These are phyloP conservation scores for Antechinus flavipes DNA, from an alignment of 2,113 vertebrate species.

Conservation along the genomic window DNA sequence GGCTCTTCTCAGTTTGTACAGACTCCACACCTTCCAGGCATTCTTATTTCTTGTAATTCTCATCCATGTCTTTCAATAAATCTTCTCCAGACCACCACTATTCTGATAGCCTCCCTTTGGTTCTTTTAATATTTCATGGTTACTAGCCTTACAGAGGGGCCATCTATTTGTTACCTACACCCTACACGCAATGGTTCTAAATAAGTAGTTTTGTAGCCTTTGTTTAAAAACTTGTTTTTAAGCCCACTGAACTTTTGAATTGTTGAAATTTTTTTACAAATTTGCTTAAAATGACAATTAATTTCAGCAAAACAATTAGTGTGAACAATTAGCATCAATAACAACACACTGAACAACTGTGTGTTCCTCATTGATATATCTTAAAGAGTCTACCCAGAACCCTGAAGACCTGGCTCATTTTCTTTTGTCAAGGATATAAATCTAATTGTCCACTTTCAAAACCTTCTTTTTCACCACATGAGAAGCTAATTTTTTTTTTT, in stretches of 20 bases:
- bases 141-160: neutral
- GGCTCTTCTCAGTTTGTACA: neutral
- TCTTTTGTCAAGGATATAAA: neutral
- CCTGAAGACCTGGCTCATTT: neutral
- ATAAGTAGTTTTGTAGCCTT: neutral
- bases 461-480: neutral
- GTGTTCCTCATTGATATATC: neutral
- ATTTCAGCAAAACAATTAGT: neutral
- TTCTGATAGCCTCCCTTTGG: neutral
- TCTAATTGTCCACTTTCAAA: neutral
- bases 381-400: neutral
- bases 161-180: neutral
- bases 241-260: neutral
- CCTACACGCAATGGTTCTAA: neutral
- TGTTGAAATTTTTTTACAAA: neutral
- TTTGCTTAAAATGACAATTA: neutral
- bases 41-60: neutral
- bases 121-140: neutral
- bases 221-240: neutral
- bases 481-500: neutral
- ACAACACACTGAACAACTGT: fast-evolving
- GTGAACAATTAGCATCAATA: neutral
- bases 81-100: neutral
- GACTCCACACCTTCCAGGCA: neutral
- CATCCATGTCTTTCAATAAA: neutral